phyloP scores from a whole-genome alignment of 2,797 vertebrate genomes.

The Sternotherus odoratus region DNA sequence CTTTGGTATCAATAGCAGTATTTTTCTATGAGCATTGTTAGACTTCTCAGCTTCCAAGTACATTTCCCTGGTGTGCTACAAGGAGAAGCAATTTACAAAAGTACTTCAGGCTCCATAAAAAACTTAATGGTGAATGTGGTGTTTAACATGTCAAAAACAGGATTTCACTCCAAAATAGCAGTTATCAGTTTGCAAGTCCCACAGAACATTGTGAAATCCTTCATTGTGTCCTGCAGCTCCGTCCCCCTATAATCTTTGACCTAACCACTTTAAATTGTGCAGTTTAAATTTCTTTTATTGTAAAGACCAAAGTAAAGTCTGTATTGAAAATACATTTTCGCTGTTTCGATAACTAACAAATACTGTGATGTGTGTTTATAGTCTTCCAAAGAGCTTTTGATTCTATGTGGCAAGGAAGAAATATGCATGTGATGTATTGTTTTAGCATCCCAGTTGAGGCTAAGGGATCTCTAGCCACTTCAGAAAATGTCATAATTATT shows the following conservation, averaged over 20 bases:
- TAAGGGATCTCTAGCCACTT: not conserved
- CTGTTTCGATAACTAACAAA: not conserved
- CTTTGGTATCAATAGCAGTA: too few relatives aligned
- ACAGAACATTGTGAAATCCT: not conserved
- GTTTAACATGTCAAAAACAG: conserved; percentile 39
- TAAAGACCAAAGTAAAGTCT: not conserved
- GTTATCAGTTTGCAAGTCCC: conserved; percentile 11
- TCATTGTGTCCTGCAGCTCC: conserved; percentile 7
- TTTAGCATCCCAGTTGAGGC: not conserved
- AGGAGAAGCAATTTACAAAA: not conserved
- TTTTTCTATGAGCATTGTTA: too few relatives aligned
- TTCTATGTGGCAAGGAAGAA: not conserved
- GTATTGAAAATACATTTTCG: not conserved
- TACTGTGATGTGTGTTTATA: not conserved
- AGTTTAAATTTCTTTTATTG: not conserved
- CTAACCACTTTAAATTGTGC: not conserved
- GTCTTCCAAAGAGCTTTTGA: not conserved
- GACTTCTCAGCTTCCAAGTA: not conserved
- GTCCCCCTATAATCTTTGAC: not conserved
- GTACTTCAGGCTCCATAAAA: not conserved
- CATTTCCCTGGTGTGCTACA: not conserved
- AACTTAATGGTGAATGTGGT: not conserved
- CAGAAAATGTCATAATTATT: not conserved
- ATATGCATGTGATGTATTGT: fast-evolving
- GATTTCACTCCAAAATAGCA: not conserved